Evolutionary conservation across 2,888 invertebrate genomes (phyloP), one percentile per base, ranked within the genome.

Genomic region (Nomada goodeniana): DNA sequence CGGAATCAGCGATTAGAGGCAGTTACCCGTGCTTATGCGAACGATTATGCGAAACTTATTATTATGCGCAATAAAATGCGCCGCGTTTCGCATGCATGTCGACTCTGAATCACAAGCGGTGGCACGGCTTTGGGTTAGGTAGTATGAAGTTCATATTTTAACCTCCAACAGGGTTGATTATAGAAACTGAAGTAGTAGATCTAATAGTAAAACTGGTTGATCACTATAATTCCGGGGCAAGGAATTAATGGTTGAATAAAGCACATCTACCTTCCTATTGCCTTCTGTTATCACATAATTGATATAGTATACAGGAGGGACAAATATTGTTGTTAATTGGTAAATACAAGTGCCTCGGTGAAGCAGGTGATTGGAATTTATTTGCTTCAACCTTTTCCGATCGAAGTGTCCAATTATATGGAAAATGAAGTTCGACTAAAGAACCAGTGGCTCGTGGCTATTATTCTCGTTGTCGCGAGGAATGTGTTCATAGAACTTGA

Each of bases 1-100:
- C 68, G 77, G 61, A 55, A 84, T 86, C 77, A 11, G 70, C 78
- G 87, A 86, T 87, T 82, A 82, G 69, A 59, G 59, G 15, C 36
- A 59, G 60, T 57, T 70, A 36, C 53, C 52, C 61, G 50, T 50
- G 79, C 73, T 69, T 73, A 53, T 53, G 64, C 64, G 72, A 11
- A 60, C 72, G 72, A 78, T 72, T 76, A 57, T 60, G 57, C n/a
- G 42, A 5, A 77, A 74, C 55, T 72, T 74, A 63, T 71, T 71
- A 71, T 82, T 69, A 57, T 11, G 23, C 13, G 59, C 55, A 64
- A 64, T 64, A 68, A 72, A 80, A 68, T 59, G 57, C 20, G 64
- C 29, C 53, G 63, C 26, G 67, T 57, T 20, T 61, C 36, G 52
- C 26, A n/a, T n/a, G 26, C 20, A n/a, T 13, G 47, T 13, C 47